Evolutionary conservation across 2,113 vertebrate species (phyloP), one percentile per base, ranked within the genome.

Genomic region (Formicarius rufipectus): DNA sequence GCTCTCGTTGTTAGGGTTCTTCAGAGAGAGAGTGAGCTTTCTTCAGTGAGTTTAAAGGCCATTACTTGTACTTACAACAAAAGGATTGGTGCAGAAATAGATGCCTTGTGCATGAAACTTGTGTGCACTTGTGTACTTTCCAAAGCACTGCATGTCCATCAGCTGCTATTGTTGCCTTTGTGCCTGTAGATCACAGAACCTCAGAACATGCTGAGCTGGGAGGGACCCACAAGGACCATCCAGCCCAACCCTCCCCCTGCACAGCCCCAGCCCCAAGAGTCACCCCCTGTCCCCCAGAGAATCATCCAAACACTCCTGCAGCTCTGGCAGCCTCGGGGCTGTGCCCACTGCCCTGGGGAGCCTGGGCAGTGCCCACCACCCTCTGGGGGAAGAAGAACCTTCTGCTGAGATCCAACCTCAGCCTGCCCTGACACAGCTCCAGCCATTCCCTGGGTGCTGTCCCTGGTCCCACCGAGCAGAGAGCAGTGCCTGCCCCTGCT

Each of bases 61-160:
- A 39, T 47, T 8, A 9, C 5, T 2, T 47, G 71, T 50, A 55
- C 49, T 59, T 28, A 2, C 7, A 30, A 8, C 8, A 9, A 14
- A 50, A 58, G 67, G 9, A 45, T 86, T 62, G 23, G 7, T 49
- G 66, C 33, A 39, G n/a, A 53, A 60, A 17, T 5, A 66, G 73
- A 7, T 5, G 4, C 18, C 23, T 37, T 1, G 33, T 82, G 64
- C 59, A 2, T 0, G 44, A 12, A 1, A 20, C 13, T 19, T 4
- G 37, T 13, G 9, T 6, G 40, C 33, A 1, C 42, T 53, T 3
- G 0, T 1, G 5, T 2, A 14, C 45, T 64, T 58, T 62, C 22
- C 28, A 2, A 24, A 33, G 11, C 0, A 2, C 60, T 16, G 22
- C 2, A 1, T 8, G 6, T 18, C 33, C 68, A 1, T 16, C 2